A percentile compares a stretch with the other conserved stretches of the same genome.
Evolutionary conservation across 2,888 invertebrate species (phyloP).

Genomic region (Xanthia togata): DNA sequence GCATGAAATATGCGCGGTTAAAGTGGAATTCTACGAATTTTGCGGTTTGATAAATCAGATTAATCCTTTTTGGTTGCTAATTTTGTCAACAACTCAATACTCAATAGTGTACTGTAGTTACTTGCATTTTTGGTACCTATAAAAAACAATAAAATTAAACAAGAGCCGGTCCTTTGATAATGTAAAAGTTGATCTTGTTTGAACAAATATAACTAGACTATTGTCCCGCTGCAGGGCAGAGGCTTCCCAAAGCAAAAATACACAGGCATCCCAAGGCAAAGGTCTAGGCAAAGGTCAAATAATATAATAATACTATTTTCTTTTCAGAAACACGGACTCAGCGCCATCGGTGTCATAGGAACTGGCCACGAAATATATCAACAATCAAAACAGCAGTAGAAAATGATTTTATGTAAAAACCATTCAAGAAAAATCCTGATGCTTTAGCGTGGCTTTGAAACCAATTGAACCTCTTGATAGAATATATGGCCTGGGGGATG

Average conservation of each 20-base stretch:
- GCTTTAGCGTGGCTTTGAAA: not conserved
- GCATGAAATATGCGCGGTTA: too few species aligned
- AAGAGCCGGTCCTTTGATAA: too few species aligned
- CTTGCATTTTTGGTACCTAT: too few species aligned
- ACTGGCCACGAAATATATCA: slow-evolving; percentile 70
- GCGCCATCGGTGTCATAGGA: slow-evolving; percentile 64
- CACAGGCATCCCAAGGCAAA: too few species aligned
- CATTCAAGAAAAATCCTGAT: not conserved
- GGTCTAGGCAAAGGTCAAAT: not conserved
- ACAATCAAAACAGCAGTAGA: slow-evolving; percentile 42
- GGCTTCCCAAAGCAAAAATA: too few species aligned
- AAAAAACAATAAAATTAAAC: too few species aligned
- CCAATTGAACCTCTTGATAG: not conserved
- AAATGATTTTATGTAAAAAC: not conserved
- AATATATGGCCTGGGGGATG: not conserved
- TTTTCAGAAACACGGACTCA: slow-evolving; percentile 64
- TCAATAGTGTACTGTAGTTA: too few species aligned
- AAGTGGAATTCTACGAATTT: not conserved
- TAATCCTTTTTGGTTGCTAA: not conserved
- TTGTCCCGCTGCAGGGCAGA: too few species aligned
- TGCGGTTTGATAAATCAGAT: not conserved
- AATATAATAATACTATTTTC: not conserved
- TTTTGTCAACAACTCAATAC: too few species aligned
- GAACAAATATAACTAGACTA: too few species aligned
- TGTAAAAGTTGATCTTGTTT: too few species aligned